Conservation (phyloP, 2,888 invertebrate species). For the Sthenelais limicola region DNA sequence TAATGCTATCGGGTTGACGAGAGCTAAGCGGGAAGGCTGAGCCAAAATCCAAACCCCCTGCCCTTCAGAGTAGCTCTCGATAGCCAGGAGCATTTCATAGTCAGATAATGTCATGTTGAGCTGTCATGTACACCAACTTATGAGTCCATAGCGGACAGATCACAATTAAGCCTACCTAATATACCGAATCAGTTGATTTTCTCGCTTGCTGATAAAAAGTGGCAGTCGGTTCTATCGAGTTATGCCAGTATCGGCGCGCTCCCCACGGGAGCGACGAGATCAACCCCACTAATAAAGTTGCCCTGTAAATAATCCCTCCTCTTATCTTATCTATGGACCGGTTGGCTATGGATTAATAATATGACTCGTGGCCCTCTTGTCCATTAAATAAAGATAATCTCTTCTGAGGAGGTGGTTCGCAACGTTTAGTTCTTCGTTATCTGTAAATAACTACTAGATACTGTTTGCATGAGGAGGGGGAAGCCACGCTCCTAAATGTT, state of each 20-base stretch:
- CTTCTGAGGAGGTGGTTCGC: background rate
- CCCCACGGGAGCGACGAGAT: background rate
- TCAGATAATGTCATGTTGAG: slow-evolving; percentile 12
- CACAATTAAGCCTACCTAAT: slow-evolving; percentile 26
- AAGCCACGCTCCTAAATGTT: slow-evolving; percentile 9
- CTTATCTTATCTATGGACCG: slow-evolving; percentile 18
- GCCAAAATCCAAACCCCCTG: background rate
- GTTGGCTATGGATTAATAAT: slow-evolving; percentile 16
- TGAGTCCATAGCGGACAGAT: background rate
- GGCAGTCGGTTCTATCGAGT: slow-evolving; percentile 16
- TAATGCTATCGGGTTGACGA: background rate
- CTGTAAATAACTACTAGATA: background rate
- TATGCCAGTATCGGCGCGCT: background rate
- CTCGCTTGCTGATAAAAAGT: slow-evolving; percentile 2
- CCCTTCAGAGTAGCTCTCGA: too few relatives aligned
- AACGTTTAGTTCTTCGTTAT: slow-evolving; percentile 29
- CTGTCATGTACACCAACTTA: slow-evolving; percentile 26
- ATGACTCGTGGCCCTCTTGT: slow-evolving; percentile 6
- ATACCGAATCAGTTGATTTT: slow-evolving; percentile 30
- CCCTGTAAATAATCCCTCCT: slow-evolving; percentile 8
- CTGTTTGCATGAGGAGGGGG: slow-evolving; percentile 7
- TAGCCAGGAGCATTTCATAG: background rate
- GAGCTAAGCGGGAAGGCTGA: background rate
- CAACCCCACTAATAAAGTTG: background rate
- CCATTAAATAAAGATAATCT: slow-evolving; percentile 14